phyloP scores from a whole-genome alignment of 2,113 vertebrate genomes.

The Natator depressus region DNA sequence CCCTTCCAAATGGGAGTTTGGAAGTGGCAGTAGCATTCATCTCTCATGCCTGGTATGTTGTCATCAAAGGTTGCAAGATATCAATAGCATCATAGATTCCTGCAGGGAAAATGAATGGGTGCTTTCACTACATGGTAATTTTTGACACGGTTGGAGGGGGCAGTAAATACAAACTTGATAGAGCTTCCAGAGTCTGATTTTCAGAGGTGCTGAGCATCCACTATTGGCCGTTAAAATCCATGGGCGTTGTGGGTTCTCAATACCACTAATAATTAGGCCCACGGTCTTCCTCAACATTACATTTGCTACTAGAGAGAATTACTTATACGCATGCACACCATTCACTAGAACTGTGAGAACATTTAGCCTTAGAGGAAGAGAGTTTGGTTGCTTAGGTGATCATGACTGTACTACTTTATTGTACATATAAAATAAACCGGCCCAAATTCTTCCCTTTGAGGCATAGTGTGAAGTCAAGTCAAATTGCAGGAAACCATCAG shows the following conservation, averaged over 20 bases:
- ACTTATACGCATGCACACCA: fast-evolving
- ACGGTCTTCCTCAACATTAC: not conserved
- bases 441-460: not conserved
- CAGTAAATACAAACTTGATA: not conserved
- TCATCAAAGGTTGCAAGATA: not conserved
- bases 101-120: not conserved
- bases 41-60: not conserved
- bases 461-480: not conserved
- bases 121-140: not conserved
- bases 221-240: not conserved
- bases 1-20: not conserved
- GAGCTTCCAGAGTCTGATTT: not conserved
- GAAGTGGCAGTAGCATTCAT: not conserved
- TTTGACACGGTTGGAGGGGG: not conserved
- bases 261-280: fast-evolving
- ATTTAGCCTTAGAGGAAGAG: not conserved
- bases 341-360: not conserved
- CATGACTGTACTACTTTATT: fast-evolving
- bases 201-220: fast-evolving
- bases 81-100: not conserved
- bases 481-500: not conserved
- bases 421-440: fast-evolving
- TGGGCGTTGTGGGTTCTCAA: fast-evolving
- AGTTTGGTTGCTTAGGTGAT: not conserved
- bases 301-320: not conserved